Evolutionary conservation across 2,797 vertebrate genomes (phyloP).

Genomic region (Bufotes viridis): DNA sequence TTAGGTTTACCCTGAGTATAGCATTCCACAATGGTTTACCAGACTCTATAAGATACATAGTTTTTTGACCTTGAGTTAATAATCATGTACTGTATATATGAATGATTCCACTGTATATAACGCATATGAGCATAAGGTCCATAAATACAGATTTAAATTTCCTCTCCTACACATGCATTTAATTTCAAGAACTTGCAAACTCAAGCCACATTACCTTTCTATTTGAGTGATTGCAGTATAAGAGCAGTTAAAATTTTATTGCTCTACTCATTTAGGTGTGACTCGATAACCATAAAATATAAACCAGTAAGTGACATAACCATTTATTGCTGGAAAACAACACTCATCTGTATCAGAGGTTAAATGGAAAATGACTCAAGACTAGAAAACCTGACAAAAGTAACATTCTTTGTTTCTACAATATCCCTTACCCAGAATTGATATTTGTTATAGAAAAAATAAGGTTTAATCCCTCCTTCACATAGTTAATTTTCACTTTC

Average conservation of each 20-base stretch:
- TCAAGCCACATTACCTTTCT: slow-evolving; percentile 19
- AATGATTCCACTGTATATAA: neutral
- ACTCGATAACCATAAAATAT: slow-evolving; percentile 26
- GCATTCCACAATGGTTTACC: no score
- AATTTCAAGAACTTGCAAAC: slow-evolving; percentile 28
- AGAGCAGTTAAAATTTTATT: slow-evolving; percentile 33
- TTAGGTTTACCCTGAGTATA: no score
- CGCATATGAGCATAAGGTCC: neutral
- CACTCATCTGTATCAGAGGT: slow-evolving; percentile 36
- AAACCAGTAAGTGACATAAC: slow-evolving; percentile 32
- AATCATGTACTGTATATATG: neutral
- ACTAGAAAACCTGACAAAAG: slow-evolving; percentile 9
- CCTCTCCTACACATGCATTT: neutral
- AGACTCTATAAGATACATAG: neutral
- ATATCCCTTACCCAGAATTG: neutral
- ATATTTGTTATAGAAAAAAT: neutral
- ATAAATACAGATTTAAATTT: slow-evolving; percentile 33
- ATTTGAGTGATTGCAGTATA: slow-evolving; percentile 32
- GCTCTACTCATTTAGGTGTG: slow-evolving; percentile 22
- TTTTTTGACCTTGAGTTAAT: neutral
- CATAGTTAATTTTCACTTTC: no score
- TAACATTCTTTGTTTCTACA: slow-evolving; percentile 12
- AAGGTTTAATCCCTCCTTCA: no score
- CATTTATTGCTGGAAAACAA: slow-evolving; percentile 29
- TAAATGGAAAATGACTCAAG: slow-evolving; percentile 28